Base-by-base conservation (phyloP, 2,113 vertebrate genomes). In the Amblyopsis rosae region DNA sequence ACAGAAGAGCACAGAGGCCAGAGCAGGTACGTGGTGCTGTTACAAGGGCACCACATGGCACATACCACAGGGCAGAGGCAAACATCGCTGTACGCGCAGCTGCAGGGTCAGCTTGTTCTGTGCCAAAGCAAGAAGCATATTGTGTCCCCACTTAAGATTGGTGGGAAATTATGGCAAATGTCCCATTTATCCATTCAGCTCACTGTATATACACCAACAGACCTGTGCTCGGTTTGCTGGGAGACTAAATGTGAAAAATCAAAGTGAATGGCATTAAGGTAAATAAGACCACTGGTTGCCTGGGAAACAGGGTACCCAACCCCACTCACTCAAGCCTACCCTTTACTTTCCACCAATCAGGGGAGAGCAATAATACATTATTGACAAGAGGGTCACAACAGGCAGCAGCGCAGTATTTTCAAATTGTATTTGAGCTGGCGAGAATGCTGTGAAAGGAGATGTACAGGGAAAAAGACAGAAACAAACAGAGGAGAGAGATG, bases 181-280 rank as follows among this genome's bases (percentile, higher is more conserved):
- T 16, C 13, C 7, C 2, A n/a, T 65, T 73, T 76, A 74, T 76
- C 79, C 75, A 51, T 46, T 71, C 56, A 69, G 65, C 72, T 69
- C 65, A 87, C 81, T 80, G 79, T 80, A 77, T 54, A 63, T 69
- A 63, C 65, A 79, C 77, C 62, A 74, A 69, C 54, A 76, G 68
- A 62, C 80, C 69, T 64, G 65, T 68, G 77, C 81, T 83, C 76
- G 76, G 66, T 82, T 84, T 83, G 82, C 88, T 72, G 74, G 70
- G 75, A 85, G 85, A 80, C 82, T 87, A 86, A 89, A 92, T 88
- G 90, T 89, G 86, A 90, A 92, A 53, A 90, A 93, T 93, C 93
- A 92, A 91, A 92, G 88, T 88, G 91, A 93, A 91, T 92, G 91
- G 90, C 90, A 91, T 91, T 91, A 91, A 89, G 85, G 90, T 91